Evolutionary conservation across 2,888 invertebrate species (phyloP), one percentile per base, ranked within the genome.

Genomic region (Strigamia crassipes): DNA sequence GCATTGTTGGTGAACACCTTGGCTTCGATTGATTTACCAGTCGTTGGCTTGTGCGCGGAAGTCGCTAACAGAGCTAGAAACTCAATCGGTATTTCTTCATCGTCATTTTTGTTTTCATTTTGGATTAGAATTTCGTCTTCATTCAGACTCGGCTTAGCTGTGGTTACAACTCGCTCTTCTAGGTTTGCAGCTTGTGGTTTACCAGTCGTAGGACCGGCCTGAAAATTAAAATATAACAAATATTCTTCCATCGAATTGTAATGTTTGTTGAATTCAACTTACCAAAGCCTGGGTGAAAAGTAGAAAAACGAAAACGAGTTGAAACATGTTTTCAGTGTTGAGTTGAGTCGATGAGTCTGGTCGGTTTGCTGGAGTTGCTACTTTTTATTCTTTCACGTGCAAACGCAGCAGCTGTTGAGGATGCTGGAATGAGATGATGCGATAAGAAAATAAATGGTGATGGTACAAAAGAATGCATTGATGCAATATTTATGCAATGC

Each of bases 321-420:
- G 8, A 13, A 51, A 61, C 61, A 61, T 61, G 23, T 61, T 18
- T 61, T 21, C 21, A 4, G 61, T 10, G 2, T 61, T n/a, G 61
- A 23, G 61, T 18, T 18, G 6, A 6, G 18, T 61, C 18, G 13
- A 61, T 23, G n/a, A 61, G 18, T 61, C 23, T 61, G 61, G 4
- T 61, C 18, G 21, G 18, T n/a, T 61, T 18, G 61, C 21, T 21
- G 23, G 23, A 61, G 10, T 18, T 12, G n/a, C 2, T 15, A 61
- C 61, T 61, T 61, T 61, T 61, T 61, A 61, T 61, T 23, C 61
- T 23, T 61, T 61, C 21, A 61, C 61, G 61, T 61, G 61, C 21
- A 61, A 61, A 61, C 21, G 12, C 5, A n/a, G 61, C 61, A 61
- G 61, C 61, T 61, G 61, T n/a, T 61, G 61, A 61, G 61, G 61